These are phyloP conservation scores for Perccottus glenii DNA, from an alignment of 2,113 vertebrate genomes.

Conservation along the genomic window DNA sequence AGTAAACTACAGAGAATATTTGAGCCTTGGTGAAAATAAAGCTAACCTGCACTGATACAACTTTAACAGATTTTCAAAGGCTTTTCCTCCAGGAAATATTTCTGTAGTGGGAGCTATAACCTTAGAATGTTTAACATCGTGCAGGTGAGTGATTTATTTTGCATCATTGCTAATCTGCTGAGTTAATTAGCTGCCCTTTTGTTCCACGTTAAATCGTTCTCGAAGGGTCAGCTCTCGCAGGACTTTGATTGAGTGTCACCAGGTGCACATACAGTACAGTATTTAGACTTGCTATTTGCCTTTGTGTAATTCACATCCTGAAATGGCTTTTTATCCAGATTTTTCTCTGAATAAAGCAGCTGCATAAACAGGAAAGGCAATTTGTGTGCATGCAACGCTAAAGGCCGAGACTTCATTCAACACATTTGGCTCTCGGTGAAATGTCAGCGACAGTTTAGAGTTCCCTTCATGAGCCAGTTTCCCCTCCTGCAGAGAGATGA, in stretches of 20 bases:
- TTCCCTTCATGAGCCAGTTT: conserved; percentile 37
- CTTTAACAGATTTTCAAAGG: too few relatives aligned
- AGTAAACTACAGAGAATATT: too few relatives aligned
- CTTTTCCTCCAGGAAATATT: too few relatives aligned
- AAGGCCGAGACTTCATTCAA: conserved; percentile 46
- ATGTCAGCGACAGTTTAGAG: conserved; percentile 59
- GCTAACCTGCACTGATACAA: too few relatives aligned
- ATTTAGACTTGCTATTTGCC: conserved; percentile 46
- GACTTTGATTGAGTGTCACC: conserved; percentile 51
- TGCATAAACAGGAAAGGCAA: conserved; percentile 73
- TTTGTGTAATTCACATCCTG: conserved; percentile 54
- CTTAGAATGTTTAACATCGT: conserved; percentile 1
- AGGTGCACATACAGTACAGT: conserved; percentile 61
- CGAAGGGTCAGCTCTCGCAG: conserved; percentile 29
- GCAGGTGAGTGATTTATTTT: conserved; percentile 5
- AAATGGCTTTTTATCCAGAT: conserved; percentile 62
- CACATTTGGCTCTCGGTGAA: conserved; percentile 50
- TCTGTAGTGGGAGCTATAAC: too few relatives aligned
- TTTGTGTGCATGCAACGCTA: conserved; percentile 62
- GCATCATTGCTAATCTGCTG: conserved; percentile 34
- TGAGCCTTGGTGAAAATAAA: too few relatives aligned
- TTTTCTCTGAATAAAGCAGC: conserved; percentile 63
- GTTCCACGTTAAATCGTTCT: conserved; percentile 26
- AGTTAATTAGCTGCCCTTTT: conserved; percentile 20
- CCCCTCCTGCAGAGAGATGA: conserved; percentile 34